Evolutionary conservation across 2,113 vertebrate genomes (phyloP).

Genomic region (Proteles cristata): DNA sequence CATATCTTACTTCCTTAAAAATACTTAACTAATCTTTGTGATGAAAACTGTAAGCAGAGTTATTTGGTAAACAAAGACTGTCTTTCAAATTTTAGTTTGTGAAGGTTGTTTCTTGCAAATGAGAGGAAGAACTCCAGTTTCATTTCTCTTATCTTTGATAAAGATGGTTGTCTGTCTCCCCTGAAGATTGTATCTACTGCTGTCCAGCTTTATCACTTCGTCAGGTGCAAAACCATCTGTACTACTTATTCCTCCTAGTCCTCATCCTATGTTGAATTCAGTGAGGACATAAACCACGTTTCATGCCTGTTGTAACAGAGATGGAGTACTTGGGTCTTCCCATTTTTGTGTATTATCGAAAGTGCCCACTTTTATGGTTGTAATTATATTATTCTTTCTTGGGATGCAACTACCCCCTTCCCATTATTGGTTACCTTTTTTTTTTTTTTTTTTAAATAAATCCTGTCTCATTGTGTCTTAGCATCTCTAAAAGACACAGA

Average conservation of each 20-base stretch:
- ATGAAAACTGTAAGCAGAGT: slow-evolving; percentile 16
- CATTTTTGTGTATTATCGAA: not conserved
- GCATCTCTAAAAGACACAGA: not conserved
- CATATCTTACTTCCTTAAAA: not conserved
- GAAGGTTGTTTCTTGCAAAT: not conserved
- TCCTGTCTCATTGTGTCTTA: not conserved
- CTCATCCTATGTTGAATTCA: not conserved
- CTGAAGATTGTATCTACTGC: not conserved
- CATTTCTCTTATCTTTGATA: not conserved
- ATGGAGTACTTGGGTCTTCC: not conserved
- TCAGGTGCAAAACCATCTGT: not conserved
- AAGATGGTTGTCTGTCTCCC: not conserved
- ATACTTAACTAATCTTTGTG: not conserved
- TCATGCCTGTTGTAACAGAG: not conserved
- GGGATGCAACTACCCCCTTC: not conserved
- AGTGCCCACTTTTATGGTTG: not conserved
- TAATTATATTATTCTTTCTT: not conserved
- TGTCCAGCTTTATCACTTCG: not conserved
- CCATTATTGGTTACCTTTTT: not conserved
- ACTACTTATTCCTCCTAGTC: not conserved
- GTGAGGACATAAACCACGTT: not conserved
- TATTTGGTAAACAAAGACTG: slow-evolving; percentile 5
- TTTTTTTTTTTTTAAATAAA: not conserved
- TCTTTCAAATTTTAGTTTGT: not conserved
- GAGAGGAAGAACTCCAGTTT: not conserved